Evolutionary conservation across 2,113 vertebrate species (phyloP).

Genomic region (Syngnathus floridae): DNA sequence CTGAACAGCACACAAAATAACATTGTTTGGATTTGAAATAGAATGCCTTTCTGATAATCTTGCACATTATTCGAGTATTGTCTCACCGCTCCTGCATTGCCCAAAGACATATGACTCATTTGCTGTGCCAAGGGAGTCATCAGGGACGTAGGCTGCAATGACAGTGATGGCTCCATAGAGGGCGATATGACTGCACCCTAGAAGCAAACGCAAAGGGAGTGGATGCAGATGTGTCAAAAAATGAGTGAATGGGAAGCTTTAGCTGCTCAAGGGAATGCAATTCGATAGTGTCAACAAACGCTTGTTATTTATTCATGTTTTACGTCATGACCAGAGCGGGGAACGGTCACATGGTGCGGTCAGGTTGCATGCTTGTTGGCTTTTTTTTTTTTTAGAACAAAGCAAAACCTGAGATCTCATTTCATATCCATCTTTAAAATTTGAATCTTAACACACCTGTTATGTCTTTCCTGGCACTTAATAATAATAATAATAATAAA

Average conservation of each 20-base stretch:
- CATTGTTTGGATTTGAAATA: neutral
- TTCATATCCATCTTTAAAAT: constrained; percentile 56
- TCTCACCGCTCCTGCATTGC: constrained; percentile 83
- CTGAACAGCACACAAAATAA: constrained; percentile 59
- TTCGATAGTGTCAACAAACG: no score
- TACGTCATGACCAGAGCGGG: constrained; percentile 15
- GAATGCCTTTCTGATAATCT: no score
- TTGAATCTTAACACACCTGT: neutral
- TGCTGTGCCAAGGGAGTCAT: constrained; percentile 92
- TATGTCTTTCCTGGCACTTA: neutral
- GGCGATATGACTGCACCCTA: constrained; percentile 95
- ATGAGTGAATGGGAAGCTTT: no score
- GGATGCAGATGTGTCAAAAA: neutral
- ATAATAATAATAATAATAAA: no score
- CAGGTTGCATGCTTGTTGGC: constrained; percentile 21
- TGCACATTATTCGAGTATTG: neutral
- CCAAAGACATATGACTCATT: constrained; percentile 94
- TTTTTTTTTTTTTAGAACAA: constrained; percentile 32
- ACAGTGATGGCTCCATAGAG: constrained; percentile 96
- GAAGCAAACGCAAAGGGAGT: constrained; percentile 16
- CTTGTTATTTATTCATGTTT: constrained; percentile 4
- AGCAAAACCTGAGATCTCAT: constrained; percentile 18
- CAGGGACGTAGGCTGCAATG: constrained; percentile 92
- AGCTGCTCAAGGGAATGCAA: neutral
- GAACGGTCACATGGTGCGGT: constrained; percentile 25